These are phyloP conservation scores for Xanthia icteritia DNA, from an alignment of 2,888 invertebrate genomes.

Conservation along the genomic window DNA sequence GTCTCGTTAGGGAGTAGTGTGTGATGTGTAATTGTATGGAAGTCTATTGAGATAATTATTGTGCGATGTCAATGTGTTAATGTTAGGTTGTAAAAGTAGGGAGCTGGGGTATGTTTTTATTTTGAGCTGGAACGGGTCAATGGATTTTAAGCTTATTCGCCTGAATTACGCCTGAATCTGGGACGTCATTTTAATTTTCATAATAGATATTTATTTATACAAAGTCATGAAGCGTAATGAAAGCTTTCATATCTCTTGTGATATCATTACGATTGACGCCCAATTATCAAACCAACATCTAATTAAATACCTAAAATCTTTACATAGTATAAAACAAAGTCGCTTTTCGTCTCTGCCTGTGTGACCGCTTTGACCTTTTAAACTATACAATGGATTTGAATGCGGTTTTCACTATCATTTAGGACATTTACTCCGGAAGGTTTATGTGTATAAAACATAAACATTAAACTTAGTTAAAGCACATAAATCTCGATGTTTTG, in stretches of 20 bases:
- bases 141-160: background rate
- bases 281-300: background rate
- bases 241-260: background rate
- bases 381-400: background rate
- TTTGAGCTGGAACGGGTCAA: background rate
- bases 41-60: slow-evolving; percentile 30
- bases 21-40: slow-evolving; percentile 51
- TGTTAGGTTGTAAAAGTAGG: background rate
- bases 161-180: slow-evolving; percentile 1
- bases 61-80: background rate
- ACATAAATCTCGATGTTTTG: background rate
- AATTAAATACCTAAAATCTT: background rate
- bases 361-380: background rate
- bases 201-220: background rate
- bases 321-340: background rate
- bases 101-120: background rate
- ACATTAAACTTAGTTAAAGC: background rate
- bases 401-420: background rate
- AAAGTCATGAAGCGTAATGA: background rate
- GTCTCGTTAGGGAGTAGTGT: slow-evolving; percentile 56
- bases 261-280: background rate
- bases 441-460: background rate
- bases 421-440: background rate
- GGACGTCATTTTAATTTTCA: background rate
- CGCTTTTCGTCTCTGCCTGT: no score